These are phyloP conservation scores for Cactoblastis cactorum DNA, from an alignment of 2,888 invertebrate species.

Conservation along the genomic window DNA sequence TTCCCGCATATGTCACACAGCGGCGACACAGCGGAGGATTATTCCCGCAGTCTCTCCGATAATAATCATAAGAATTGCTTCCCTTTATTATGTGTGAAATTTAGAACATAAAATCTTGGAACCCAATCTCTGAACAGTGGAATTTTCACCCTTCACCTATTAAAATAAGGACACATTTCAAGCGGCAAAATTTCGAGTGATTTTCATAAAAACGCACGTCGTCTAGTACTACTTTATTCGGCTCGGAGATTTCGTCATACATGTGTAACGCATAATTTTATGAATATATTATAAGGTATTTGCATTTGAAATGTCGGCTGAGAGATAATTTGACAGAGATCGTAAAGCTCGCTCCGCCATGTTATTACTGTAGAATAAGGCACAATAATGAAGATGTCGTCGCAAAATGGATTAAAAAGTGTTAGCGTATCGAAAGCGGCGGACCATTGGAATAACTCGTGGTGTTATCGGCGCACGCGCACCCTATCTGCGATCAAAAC, in stretches of 20 bases:
- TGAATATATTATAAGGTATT: slow-evolving; percentile 66
- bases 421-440: slow-evolving; percentile 68
- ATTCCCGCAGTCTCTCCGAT: slow-evolving; percentile 74
- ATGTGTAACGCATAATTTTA: slow-evolving; percentile 62
- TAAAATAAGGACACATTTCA: slow-evolving; percentile 45
- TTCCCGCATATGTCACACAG: no score
- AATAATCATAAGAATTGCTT: slow-evolving; percentile 79
- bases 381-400: slow-evolving; percentile 75
- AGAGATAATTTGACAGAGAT: slow-evolving; percentile 30
- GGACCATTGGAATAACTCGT: slow-evolving; percentile 73
- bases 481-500: slow-evolving; percentile 77
- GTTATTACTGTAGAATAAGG: slow-evolving; percentile 38
- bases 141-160: slow-evolving; percentile 32
- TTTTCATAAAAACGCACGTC: slow-evolving; percentile 52
- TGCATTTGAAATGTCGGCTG: slow-evolving; percentile 45
- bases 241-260: slow-evolving; percentile 56
- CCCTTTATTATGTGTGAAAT: slow-evolving; percentile 78
- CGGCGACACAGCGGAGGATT: slow-evolving; percentile 71
- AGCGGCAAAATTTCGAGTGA: slow-evolving; percentile 28
- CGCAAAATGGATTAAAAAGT: slow-evolving; percentile 70
- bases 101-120: slow-evolving; percentile 64
- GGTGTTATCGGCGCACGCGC: slow-evolving; percentile 76
- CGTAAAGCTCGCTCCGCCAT: slow-evolving; percentile 30
- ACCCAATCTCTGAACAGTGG: slow-evolving; percentile 29
- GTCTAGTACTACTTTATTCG: slow-evolving; percentile 52